Evolutionary conservation across 1,140 invertebrate genomes (phyloP), one percentile per base, ranked within the genome.

Genomic region (Sipha flava): DNA sequence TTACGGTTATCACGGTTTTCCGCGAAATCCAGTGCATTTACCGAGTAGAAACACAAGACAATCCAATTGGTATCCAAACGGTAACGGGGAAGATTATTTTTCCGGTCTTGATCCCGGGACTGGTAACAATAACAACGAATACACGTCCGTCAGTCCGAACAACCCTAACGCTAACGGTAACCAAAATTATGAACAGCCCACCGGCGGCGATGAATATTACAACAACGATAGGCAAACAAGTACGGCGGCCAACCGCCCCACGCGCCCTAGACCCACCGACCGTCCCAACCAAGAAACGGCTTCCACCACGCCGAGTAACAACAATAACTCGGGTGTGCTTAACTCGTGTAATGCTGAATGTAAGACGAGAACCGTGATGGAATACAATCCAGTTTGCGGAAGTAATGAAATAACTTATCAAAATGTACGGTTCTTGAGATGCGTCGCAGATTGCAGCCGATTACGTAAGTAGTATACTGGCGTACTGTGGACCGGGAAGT

Each of bases 351-450:
- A 54, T 6, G 29, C 23, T 2, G 16, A 1, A 14, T 77, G 73
- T 5, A 77, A 6, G n/a, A 21, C 21, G 43, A 59, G 1, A 43
- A 31, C 29, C 21, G 59, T 52, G 14, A 26, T 43, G 3, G 73
- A 77, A 26, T 77, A 59, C 34, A 77, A 77, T 77, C 73, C 73
- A 0, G 73, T 77, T 0, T 77, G 73, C 12, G 73, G 73, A 18
- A 57, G 29, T 26, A 52, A 77, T 26, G 14, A 23, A 4, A 6
- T 43, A 14, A 57, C 49, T 3, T 77, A 77, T 40, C 73, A 77
- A 59, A 77, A 77, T 3, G 23, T 29, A 57, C 16, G 52, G 21
- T 77, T 77, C 18, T 57, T 77, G 23, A 34, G 43, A 10, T 77
- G 73, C 23, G 45, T 57, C 2, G 34, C 31, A 3, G 52, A 59